These are phyloP conservation scores for Aphelocoma coerulescens DNA, from an alignment of 2,113 vertebrate species.

Conservation along the genomic window DNA sequence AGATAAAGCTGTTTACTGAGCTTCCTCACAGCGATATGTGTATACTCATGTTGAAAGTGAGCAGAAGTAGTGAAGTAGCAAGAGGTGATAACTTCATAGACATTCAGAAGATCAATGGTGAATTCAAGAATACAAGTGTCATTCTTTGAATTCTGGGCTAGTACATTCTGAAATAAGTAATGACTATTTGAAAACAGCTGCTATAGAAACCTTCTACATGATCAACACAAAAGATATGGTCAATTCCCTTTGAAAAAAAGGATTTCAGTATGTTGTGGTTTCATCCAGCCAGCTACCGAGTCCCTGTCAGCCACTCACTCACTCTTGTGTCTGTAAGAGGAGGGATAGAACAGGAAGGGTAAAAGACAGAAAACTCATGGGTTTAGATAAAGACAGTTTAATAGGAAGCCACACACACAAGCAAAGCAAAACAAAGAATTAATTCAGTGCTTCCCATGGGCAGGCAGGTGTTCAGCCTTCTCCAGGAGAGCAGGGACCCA, in stretches of 20 bases:
- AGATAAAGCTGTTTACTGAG: neutral
- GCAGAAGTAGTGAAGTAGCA: neutral
- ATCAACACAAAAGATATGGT: neutral
- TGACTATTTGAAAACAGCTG: neutral
- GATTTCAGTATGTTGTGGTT: neutral
- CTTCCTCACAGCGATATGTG: neutral
- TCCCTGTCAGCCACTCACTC: accelerated
- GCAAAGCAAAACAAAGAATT: neutral
- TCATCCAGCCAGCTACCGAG: neutral
- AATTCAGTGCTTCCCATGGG: neutral
- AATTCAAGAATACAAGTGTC: neutral
- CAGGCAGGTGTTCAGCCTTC: neutral
- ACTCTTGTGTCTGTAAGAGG: neutral
- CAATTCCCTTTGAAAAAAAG: neutral
- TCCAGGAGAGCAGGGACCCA: neutral
- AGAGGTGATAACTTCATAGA: neutral
- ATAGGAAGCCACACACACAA: neutral
- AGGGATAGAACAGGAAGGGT: neutral
- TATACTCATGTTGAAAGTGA: neutral
- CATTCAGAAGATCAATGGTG: neutral
- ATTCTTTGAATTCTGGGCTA: neutral
- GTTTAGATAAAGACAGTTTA: neutral
- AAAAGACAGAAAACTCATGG: neutral
- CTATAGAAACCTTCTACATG: neutral
- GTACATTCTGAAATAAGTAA: neutral